phyloP scores from a whole-genome alignment of 2,888 invertebrate genomes.

The Eristalis arbustorum region DNA sequence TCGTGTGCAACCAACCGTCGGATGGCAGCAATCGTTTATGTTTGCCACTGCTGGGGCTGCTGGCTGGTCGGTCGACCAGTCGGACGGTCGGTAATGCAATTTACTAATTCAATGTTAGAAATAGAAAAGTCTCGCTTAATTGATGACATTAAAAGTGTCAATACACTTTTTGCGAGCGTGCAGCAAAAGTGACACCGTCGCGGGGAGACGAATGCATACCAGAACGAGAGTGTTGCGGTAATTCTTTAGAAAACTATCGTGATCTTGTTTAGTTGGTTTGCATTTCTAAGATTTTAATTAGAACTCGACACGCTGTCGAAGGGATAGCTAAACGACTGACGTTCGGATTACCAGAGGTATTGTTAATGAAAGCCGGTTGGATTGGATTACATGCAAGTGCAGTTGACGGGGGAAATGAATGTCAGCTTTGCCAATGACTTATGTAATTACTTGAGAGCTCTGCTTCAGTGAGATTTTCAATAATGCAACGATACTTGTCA shows the following conservation, averaged over 20 bases:
- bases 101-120: slow-evolving; percentile 47
- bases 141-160: slow-evolving; percentile 66
- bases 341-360: not conserved
- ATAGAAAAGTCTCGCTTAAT: slow-evolving; percentile 51
- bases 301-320: not conserved
- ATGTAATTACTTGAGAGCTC: not conserved
- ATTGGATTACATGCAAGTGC: not conserved
- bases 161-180: slow-evolving; percentile 50
- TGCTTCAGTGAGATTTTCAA: not conserved
- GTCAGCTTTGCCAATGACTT: not conserved
- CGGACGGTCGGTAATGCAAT: slow-evolving; percentile 57
- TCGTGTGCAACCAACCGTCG: slow-evolving; percentile 15
- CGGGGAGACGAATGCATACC: not conserved
- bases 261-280: slow-evolving; percentile 33
- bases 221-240: not conserved
- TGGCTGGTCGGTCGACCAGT: not conserved
- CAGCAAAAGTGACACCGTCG: not conserved
- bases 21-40: slow-evolving; percentile 7
- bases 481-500: not conserved
- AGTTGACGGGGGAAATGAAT: not conserved
- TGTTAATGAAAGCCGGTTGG: not conserved
- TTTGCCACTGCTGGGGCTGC: not conserved
- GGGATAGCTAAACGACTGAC: not conserved
- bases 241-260: slow-evolving; percentile 33
- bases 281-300: slow-evolving; percentile 43